These are phyloP conservation scores for Saccostrea cuccullata DNA, from an alignment of 1,140 invertebrate genomes.

Conservation along the genomic window DNA sequence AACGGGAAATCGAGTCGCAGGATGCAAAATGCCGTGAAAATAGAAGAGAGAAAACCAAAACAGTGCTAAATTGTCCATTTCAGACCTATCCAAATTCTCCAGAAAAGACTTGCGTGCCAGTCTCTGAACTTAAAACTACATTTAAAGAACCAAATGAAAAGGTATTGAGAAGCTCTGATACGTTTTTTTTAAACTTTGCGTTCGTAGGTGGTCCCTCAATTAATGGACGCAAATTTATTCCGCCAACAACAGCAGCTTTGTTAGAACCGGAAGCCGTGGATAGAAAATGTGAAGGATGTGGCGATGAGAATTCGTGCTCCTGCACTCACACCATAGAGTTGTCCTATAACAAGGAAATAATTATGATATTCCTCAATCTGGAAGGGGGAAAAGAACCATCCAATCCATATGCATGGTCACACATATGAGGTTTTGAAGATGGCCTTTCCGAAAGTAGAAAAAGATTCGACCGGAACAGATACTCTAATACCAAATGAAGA, in stretches of 20 bases:
- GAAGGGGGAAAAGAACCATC: slow-evolving; percentile 82
- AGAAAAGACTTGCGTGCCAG: not conserved
- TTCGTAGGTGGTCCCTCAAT: not conserved
- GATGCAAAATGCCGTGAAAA: not conserved
- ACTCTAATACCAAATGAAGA: slow-evolving; percentile 49
- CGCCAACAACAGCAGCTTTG: slow-evolving; percentile 56
- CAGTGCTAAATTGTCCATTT: slow-evolving; percentile 1
- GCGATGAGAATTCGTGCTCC: slow-evolving; percentile 45
- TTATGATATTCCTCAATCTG: slow-evolving; percentile 71
- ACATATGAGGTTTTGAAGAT: slow-evolving; percentile 84
- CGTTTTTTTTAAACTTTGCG: not conserved
- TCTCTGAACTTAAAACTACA: not conserved
- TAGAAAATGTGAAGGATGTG: slow-evolving; percentile 44
- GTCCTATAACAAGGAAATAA: slow-evolving; percentile 44
- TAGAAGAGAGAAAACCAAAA: not conserved
- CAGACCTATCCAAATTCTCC: not conserved
- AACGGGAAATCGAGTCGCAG: not conserved
- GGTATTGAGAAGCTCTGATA: not conserved
- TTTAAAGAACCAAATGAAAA: no score
- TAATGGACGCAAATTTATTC: not conserved
- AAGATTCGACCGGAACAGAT: slow-evolving; percentile 67
- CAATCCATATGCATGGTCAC: slow-evolving; percentile 88
- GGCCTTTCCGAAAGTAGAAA: slow-evolving; percentile 65
- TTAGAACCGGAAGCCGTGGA: slow-evolving; percentile 50
- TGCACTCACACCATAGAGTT: slow-evolving; percentile 50